Conservation (phyloP, 2,888 invertebrate species). For the Limnephilus auricula region DNA sequence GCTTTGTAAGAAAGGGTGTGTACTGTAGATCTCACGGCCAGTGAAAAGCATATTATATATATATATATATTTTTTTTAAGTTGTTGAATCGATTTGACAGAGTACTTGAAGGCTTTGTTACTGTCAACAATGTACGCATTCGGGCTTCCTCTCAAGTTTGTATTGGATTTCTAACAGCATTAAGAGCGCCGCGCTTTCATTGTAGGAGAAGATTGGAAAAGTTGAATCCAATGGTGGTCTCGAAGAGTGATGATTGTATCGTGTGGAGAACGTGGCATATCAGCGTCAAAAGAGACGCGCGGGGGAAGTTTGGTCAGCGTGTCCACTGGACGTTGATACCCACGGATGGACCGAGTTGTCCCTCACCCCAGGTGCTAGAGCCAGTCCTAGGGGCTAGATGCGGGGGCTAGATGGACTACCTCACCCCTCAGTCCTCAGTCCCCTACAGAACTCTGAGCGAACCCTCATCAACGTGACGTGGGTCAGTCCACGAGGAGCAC, state of each 20-base stretch:
- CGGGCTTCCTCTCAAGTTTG: neutral
- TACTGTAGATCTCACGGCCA: too few species aligned
- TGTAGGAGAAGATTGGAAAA: conserved; percentile 40
- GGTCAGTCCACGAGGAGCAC: conserved; percentile 50
- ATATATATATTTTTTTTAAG: neutral
- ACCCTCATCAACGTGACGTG: conserved; percentile 64
- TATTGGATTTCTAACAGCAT: neutral
- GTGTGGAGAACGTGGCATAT: conserved; percentile 29
- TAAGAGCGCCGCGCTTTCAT: neutral
- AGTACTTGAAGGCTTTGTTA: neutral
- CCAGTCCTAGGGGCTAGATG: neutral
- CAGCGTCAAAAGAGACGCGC: conserved; percentile 15
- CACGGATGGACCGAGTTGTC: neutral
- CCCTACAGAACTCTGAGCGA: conserved; percentile 8
- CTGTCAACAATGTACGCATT: neutral
- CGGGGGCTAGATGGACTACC: neutral
- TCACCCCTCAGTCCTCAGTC: neutral
- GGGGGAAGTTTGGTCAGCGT: neutral
- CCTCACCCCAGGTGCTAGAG: neutral
- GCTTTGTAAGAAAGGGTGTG: too few species aligned
- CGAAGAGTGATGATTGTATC: conserved; percentile 40
- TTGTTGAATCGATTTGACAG: neutral
- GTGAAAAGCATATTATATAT: too few species aligned
- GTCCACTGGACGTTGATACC: neutral
- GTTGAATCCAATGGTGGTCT: conserved; percentile 25